Base-by-base conservation (phyloP, 2,888 invertebrate genomes). In the Chaitophorus viminalis region DNA sequence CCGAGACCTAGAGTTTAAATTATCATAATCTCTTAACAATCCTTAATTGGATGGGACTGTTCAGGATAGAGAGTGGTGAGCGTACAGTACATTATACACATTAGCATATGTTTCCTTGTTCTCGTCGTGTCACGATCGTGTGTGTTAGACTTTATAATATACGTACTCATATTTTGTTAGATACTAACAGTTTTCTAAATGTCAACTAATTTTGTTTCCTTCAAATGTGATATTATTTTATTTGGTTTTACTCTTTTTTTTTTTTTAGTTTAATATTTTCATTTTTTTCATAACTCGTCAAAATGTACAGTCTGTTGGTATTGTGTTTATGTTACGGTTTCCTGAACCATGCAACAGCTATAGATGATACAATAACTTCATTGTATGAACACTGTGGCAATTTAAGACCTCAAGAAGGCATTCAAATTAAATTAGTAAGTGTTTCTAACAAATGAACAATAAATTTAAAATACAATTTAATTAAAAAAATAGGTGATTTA, bases 1-100 rank as follows among this genome's bases (percentile, higher is more conserved):
- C 84, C 78, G 52, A 70, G 52, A 77, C 78, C 86, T 29, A 60
- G 70, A 39, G 54, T 87, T 87, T 87, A 87, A 87, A 87, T 87
- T 87, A 87, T 74, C 79, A 87, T 87, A 87, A 87, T 87, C 86
- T 87, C 74, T 87, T 87, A 87, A 87, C 86, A 87, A 87, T 87
- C 79, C 86, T 87, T 87, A 87, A 87, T 87, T 87, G 86, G 60
- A 74, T 46, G 86, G 79, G n/a, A 33, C 72, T 39, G 78, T 39
- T 14, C 54, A 17, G 65, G 52, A 52, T 54, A 29, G 31, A 52
- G 75, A 77, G 21, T 54, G 36, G 31, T 70, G 75, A 77, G 21
- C 25, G 65, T n/a, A 39, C 25, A 39, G 74, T 39, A 31, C 60
- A 78, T 36, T 21, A 54, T 36, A 29, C 70, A 33, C 78, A 78